Base-by-base conservation (phyloP, 2,113 vertebrate genomes). In the Nettapus auritus region DNA sequence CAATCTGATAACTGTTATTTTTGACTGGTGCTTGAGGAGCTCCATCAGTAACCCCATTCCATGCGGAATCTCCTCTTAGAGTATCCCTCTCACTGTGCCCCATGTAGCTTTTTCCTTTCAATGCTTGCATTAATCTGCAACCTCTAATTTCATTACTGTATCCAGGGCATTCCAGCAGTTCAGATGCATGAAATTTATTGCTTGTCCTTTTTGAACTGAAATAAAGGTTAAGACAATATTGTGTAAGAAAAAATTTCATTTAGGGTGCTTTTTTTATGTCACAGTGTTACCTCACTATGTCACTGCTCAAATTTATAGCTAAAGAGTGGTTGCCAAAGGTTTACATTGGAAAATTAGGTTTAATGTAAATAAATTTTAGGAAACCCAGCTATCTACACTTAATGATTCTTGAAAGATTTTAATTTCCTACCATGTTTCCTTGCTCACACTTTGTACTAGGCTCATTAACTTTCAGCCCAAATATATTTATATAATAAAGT, bases 361-460 rank as follows among this genome's bases (percentile, higher is more conserved):
- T 78, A 81, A 55, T 52, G 44, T 83, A 90, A 94, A 94, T 52
- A 25, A 93, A 86, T 81, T 91, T 96, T 31, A 59, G 79, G 86
- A 92, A 86, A 63, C 17, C 38, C 34, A 70, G 52, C 67, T 86
- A 42, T 59, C 88, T 86, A 26, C 29, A 64, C 56, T 66, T 74
- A 81, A 96, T 78, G 76, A 86, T 83, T 94, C 89, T 67, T 88
- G 86, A 81, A 90, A 88, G 11, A 68, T 55, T 91, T 88, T 86
- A 19, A 89, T 94, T 96, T 96, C 52, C 34, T 36, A 70, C 52
- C 22, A 25, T n/a, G 11, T 82, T 95, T 89, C 70, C 89, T 85
- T 85, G 38, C 20, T 76, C 28, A 77, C 46, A 42, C 63, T 92
- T 93, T 82, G 12, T 16, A 57, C 67, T 19, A 78, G 62, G 71